These are phyloP conservation scores for Addax nasomaculatus DNA, from an alignment of 2,113 vertebrate genomes.

Conservation along the genomic window DNA sequence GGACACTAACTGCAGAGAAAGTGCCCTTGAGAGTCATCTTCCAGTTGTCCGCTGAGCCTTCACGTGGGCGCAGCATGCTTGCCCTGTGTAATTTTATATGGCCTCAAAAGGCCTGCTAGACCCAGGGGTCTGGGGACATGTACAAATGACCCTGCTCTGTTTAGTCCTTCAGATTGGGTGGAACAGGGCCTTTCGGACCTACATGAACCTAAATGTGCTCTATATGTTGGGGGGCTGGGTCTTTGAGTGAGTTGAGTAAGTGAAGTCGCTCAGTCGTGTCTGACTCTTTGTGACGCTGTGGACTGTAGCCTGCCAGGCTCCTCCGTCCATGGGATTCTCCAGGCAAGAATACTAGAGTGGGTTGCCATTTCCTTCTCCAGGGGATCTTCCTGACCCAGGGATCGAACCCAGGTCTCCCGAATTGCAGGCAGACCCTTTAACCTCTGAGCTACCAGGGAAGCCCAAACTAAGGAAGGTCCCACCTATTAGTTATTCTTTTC, in stretches of 20 bases:
- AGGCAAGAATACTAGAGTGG: too few species aligned
- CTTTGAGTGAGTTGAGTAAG: neutral
- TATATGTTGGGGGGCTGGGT: neutral
- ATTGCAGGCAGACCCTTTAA: too few species aligned
- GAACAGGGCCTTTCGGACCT: neutral
- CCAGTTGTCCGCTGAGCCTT: neutral
- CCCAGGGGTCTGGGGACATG: neutral
- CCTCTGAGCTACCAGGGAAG: too few species aligned
- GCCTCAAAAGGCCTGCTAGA: neutral
- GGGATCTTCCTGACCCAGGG: too few species aligned
- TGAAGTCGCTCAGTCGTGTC: too few species aligned
- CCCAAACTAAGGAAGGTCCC: too few species aligned
- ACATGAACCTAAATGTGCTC: neutral
- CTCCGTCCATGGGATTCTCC: too few species aligned
- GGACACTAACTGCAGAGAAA: neutral
- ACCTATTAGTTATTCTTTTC: fast-evolving
- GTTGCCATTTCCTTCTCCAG: too few species aligned
- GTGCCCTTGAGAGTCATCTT: too few species aligned
- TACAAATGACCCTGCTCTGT: fast-evolving
- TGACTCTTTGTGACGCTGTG: too few species aligned
- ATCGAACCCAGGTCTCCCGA: too few species aligned
- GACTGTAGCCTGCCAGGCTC: too few species aligned
- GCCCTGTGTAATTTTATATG: fast-evolving
- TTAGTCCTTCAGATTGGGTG: neutral
- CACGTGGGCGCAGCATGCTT: fast-evolving